phyloP scores from a whole-genome alignment of 1,140 invertebrate genomes.

The Eurosta solidaginis region DNA sequence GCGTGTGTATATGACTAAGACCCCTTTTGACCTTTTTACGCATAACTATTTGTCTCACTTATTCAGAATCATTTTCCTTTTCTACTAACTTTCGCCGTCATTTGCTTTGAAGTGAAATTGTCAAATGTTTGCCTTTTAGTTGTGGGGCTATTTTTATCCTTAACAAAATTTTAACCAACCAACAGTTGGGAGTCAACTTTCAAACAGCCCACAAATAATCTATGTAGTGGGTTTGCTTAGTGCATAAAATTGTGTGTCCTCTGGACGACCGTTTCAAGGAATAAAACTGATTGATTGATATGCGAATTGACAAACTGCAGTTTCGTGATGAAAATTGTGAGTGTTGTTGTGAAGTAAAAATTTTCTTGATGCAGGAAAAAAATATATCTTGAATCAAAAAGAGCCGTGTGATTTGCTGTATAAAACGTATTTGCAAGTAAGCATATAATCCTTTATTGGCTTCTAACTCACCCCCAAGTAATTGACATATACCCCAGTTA shows the following conservation, averaged over 20 bases:
- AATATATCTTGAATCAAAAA: too few relatives aligned
- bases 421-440: too few relatives aligned
- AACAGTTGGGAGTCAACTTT: too few relatives aligned
- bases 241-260: background rate
- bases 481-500: too few relatives aligned
- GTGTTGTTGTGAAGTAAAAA: too few relatives aligned
- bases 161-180: too few relatives aligned
- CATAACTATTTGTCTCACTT: slow-evolving; percentile 3
- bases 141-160: background rate
- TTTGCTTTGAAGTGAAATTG: background rate
- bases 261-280: background rate
- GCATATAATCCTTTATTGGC: too few relatives aligned
- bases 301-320: background rate
- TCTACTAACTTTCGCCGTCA: background rate
- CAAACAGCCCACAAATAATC: too few relatives aligned
- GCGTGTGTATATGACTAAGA: background rate
- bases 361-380: too few relatives aligned
- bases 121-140: background rate
- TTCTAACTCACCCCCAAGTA: too few relatives aligned
- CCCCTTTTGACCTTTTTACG: background rate
- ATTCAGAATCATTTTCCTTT: background rate
- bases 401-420: too few relatives aligned
- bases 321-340: too few relatives aligned
- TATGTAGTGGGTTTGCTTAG: background rate
- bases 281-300: slow-evolving; percentile 2